Conservation (phyloP, 2,113 vertebrate genomes). For the Donacobius atricapilla region DNA sequence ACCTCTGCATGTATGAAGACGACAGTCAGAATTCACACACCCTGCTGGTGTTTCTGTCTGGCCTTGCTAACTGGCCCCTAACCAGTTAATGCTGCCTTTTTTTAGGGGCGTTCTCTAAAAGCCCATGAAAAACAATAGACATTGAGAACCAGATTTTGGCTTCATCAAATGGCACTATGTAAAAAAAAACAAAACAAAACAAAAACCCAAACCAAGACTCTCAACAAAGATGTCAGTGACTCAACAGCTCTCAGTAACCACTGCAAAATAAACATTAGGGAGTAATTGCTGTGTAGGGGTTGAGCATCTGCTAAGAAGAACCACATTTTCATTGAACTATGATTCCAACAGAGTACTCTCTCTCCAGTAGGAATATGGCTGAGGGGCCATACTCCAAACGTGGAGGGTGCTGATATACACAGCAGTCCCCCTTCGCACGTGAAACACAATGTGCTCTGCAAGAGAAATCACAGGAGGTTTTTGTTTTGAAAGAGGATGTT, state of each 20-base stretch:
- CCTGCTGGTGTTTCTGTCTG: not conserved
- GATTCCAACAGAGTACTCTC: not conserved
- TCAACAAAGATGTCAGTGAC: conserved; percentile 47
- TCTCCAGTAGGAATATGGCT: not conserved
- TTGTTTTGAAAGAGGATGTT: not conserved
- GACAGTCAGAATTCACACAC: not conserved
- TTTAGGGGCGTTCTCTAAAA: not conserved
- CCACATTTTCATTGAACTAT: not conserved
- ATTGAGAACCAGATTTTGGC: not conserved
- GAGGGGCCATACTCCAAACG: not conserved
- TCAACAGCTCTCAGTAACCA: conserved; percentile 48
- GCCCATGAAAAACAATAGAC: not conserved
- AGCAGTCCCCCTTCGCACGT: not conserved
- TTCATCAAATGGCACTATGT: not conserved
- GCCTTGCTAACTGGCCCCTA: not conserved
- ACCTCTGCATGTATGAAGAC: not conserved
- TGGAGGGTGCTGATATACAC: not conserved
- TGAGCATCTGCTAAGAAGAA: conserved; percentile 41
- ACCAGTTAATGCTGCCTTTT: not conserved
- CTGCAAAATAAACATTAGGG: conserved; percentile 38
- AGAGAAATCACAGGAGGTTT: not conserved
- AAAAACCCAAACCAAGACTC: not conserved
- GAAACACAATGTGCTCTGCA: not conserved
- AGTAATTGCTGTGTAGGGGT: not conserved
- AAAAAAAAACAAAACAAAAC: not conserved